A percentile compares a stretch with the other conserved stretches of the same genome.
These are phyloP conservation scores for Brachynemurus nebulosus DNA, from an alignment of 2,888 invertebrate species.

Conservation along the genomic window DNA sequence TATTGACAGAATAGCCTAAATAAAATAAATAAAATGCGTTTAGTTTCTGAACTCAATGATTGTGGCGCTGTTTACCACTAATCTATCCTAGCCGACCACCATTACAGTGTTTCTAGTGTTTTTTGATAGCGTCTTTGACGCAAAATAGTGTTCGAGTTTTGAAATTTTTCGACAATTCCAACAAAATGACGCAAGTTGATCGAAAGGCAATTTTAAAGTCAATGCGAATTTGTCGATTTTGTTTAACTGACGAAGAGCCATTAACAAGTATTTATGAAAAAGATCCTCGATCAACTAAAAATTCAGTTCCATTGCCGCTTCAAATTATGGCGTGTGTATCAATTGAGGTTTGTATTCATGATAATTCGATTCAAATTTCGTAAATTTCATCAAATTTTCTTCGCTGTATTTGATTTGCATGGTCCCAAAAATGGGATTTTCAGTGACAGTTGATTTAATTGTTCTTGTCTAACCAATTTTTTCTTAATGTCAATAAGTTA, in stretches of 20 bases:
- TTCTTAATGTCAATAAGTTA: too few species aligned
- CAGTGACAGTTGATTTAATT: background rate
- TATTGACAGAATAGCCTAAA: too few species aligned
- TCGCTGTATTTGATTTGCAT: background rate
- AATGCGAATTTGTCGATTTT: conserved; percentile 60
- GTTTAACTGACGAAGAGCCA: conserved; percentile 47
- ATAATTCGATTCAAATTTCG: conserved; percentile 13
- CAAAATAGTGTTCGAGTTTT: background rate
- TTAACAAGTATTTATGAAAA: conserved; percentile 52
- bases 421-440: background rate
- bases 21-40: too few species aligned
- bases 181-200: conserved; percentile 26
- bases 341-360: conserved; percentile 47
- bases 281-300: conserved; percentile 38
- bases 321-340: conserved; percentile 67
- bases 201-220: conserved; percentile 44
- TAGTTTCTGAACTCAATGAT: too few species aligned
- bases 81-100: conserved; percentile 30
- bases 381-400: background rate
- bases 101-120: conserved; percentile 24
- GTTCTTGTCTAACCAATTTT: too few species aligned
- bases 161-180: background rate
- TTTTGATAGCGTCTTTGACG: conserved; percentile 15
- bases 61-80: too few species aligned
- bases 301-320: conserved; percentile 48